These are phyloP conservation scores for Platygyra sinensis DNA, from an alignment of 64 coral and sea anemone species.

Conservation along the genomic window DNA sequence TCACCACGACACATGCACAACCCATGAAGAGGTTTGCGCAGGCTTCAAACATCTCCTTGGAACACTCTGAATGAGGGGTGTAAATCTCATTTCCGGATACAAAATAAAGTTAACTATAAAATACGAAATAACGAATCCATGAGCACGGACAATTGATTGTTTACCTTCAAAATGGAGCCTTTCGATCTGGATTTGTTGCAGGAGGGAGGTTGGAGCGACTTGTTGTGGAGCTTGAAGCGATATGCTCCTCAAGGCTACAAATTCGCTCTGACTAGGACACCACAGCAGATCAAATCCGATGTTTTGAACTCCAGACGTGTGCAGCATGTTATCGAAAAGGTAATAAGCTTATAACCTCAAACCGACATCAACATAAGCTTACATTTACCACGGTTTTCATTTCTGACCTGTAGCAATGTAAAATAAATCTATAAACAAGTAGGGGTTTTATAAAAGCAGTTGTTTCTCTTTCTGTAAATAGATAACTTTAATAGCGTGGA, in stretches of 20 bases:
- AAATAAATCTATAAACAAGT: neutral
- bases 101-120: too few species aligned
- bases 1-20: neutral
- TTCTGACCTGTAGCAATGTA: neutral
- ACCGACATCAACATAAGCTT: neutral
- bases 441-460: neutral
- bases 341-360: neutral
- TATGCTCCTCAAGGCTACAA: slow-evolving; percentile 77
- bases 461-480: neutral
- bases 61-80: too few species aligned
- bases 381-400: neutral
- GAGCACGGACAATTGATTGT: neutral
- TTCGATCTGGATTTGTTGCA: slow-evolving; percentile 77
- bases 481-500: too few species aligned
- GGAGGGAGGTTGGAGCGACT: slow-evolving; percentile 56
- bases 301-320: slow-evolving; percentile 85
- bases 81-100: too few species aligned
- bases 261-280: slow-evolving; percentile 62
- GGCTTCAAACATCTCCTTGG: too few species aligned
- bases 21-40: neutral
- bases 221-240: slow-evolving; percentile 69
- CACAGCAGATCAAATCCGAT: slow-evolving; percentile 77
- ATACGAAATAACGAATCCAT: too few species aligned
- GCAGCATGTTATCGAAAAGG: slow-evolving; percentile 85
- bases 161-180: slow-evolving; percentile 42